Evolutionary conservation across 1,140 invertebrate genomes (phyloP).

Genomic region (Drosophila lacertosa): DNA sequence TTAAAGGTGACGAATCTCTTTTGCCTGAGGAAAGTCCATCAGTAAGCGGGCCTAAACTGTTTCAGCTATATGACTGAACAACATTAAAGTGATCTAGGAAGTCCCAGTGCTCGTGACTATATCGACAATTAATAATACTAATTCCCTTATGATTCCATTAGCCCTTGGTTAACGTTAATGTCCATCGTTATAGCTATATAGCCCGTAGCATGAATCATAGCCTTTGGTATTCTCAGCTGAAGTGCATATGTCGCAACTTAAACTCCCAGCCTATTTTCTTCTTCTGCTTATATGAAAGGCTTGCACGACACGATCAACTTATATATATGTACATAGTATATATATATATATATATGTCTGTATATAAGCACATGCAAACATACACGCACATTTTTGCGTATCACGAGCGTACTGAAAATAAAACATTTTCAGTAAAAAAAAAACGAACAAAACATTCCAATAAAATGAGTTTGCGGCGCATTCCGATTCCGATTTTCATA

Average conservation of each 20-base stretch:
- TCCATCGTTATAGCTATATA: conserved; percentile 2
- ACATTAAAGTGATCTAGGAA: too few relatives aligned
- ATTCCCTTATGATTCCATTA: not conserved
- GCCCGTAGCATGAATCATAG: conserved; percentile 39
- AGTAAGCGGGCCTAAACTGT: too few relatives aligned
- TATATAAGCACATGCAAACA: conserved; percentile 12
- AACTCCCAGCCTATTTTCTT: conserved; percentile 30
- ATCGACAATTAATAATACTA: too few relatives aligned
- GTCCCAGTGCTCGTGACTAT: too few relatives aligned
- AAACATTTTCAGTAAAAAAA: conserved; percentile 40
- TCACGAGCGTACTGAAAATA: conserved; percentile 47
- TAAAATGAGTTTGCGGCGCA: conserved; percentile 79
- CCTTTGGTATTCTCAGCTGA: conserved; percentile 20
- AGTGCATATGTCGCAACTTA: conserved; percentile 28
- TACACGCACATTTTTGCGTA: conserved; percentile 30
- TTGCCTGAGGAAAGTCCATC: too few relatives aligned
- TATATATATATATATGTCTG: not conserved
- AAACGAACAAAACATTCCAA: conserved; percentile 73
- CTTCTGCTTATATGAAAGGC: conserved; percentile 7
- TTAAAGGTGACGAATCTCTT: too few relatives aligned
- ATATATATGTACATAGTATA: not conserved
- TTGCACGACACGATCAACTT: conserved; percentile 12
- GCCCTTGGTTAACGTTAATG: conserved; percentile 4
- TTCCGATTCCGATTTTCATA: conserved; percentile 80
- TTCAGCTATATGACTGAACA: too few relatives aligned